Conservation (phyloP, 2,888 invertebrate species). For the Thymelicus acteon region DNA sequence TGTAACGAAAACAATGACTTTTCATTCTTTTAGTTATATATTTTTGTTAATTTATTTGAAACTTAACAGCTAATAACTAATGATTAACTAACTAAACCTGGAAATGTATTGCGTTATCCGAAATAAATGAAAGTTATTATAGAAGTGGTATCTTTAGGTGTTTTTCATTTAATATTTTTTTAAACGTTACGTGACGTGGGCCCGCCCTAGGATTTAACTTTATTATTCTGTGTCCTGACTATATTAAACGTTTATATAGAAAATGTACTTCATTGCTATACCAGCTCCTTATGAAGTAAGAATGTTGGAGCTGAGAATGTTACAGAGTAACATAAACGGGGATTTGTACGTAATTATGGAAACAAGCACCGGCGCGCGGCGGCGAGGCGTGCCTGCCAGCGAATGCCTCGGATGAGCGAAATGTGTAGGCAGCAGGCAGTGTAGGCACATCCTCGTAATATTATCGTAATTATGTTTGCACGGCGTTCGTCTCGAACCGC, state of each 20-base stretch:
- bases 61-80: too few species aligned
- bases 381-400: conserved; percentile 49
- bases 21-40: too few species aligned
- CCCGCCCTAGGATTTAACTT: not conserved
- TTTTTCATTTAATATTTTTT: too few species aligned
- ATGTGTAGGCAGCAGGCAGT: conserved; percentile 39
- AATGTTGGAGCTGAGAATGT: conserved; percentile 12
- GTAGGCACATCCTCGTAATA: conserved; percentile 46
- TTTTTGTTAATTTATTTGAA: too few species aligned
- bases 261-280: not conserved
- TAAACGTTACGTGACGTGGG: too few species aligned
- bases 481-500: conserved; percentile 41
- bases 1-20: too few species aligned
- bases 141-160: too few species aligned
- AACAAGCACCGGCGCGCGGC: conserved; percentile 34
- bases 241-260: not conserved
- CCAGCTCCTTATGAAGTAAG: not conserved
- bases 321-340: conserved; percentile 22
- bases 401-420: conserved; percentile 48
- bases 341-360: conserved; percentile 34
- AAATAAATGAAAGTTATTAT: too few species aligned
- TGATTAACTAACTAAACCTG: too few species aligned
- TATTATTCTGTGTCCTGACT: not conserved
- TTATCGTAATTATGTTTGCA: conserved; percentile 57
- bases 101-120: too few species aligned